Conservation (phyloP, 2,797 vertebrate species). For the Spinibarbus caldwelli region DNA sequence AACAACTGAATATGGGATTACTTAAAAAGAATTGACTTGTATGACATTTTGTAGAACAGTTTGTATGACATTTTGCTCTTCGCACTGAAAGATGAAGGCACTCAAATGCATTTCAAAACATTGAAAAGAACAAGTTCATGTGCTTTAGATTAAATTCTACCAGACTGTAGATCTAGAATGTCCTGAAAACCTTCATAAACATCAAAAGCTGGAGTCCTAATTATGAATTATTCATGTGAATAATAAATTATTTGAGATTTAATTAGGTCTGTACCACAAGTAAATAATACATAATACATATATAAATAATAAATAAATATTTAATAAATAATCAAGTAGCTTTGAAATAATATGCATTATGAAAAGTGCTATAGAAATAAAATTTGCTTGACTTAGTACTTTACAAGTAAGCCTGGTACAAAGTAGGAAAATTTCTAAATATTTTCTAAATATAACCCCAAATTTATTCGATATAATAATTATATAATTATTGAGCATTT, state of each 20-base stretch:
- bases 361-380: not conserved
- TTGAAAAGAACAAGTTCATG: not conserved
- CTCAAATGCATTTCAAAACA: not conserved
- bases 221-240: constrained; percentile 22
- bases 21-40: not conserved
- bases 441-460: not conserved
- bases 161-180: not conserved
- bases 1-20: not conserved
- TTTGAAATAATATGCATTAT: not conserved
- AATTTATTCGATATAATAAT: not conserved
- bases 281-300: constrained; percentile 7
- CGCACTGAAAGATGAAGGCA: not conserved
- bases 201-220: constrained; percentile 11
- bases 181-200: not conserved
- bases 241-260: not conserved
- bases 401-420: not conserved
- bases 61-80: not conserved
- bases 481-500: not conserved
- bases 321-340: not conserved
- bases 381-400: not conserved
- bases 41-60: not conserved
- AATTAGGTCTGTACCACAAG: constrained; percentile 7
- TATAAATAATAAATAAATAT: not conserved
- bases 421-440: too few relatives aligned
- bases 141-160: not conserved